Evolutionary conservation across 2,113 vertebrate species (phyloP), one percentile per base, ranked within the genome.

Genomic region (Tautogolabrus adspersus): DNA sequence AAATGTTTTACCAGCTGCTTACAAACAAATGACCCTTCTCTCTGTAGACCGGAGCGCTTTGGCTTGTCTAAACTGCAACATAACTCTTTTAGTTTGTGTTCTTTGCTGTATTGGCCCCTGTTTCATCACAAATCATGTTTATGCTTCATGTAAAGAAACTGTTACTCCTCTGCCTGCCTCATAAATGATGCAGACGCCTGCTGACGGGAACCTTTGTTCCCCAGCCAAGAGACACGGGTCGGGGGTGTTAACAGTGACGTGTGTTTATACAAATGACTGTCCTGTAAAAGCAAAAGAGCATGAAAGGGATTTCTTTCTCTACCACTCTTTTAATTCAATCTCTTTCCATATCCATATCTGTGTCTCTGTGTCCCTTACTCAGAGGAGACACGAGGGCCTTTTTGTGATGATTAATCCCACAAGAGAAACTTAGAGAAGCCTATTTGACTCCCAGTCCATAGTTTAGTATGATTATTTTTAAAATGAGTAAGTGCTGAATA

Each of bases 71-170:
- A 66, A 63, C 42, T 56, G 18, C 34, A 12, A 0, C 55, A 56
- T 74, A 62, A 63, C 42, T 79, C 58, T 56, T 65, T 19, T 34
- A 66, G 63, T 73, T 6, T 55, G 42, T 34, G 60, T 57, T 66
- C 10, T 21, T 34, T 9, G 21, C 47, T 21, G 76, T 46, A 16
- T 40, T 66, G 73, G 61, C 61, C 70, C 21, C 49, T 8, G 37
- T 65, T 62, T 37, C 56, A 56, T 75, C 54, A 77, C 68, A 83
- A 73, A 74, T 83, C 70, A 71, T 55, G 26, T 70, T 80, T 73
- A 65, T 66, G 55, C 68, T 40, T 66, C 46, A 34, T 55, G 68
- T 52, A 37, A 51, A 74, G 68, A 65, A 54, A 13, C 23, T 68
- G 83, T 55, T 64, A 44, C 68, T 81, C 55, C 77, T 37, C 22